Conservation (phyloP, 2,888 invertebrate genomes). For the Drosophila recens region DNA sequence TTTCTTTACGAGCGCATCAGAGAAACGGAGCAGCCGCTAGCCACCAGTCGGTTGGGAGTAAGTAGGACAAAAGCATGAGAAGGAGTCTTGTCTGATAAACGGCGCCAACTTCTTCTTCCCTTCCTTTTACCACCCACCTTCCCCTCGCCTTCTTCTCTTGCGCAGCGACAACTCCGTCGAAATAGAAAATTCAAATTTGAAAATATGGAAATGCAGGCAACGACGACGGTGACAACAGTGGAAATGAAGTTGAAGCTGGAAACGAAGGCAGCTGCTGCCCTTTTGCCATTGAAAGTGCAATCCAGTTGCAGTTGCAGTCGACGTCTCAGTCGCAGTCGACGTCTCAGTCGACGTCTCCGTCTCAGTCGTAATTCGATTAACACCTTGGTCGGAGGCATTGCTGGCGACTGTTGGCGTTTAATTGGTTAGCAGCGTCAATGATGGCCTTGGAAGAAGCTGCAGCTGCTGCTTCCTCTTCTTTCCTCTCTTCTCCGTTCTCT, state of each 20-base stretch:
- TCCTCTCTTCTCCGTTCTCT: neutral
- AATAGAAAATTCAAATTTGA: conserved; percentile 78
- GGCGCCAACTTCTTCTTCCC: conserved; percentile 41
- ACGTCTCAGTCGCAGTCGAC: conserved; percentile 6
- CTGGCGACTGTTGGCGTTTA: conserved; percentile 71
- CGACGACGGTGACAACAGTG: conserved; percentile 38
- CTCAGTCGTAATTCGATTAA: conserved; percentile 72
- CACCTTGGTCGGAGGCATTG: conserved; percentile 54
- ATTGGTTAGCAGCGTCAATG: conserved; percentile 75
- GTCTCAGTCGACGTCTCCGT: conserved; percentile 21
- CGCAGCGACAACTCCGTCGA: conserved; percentile 37
- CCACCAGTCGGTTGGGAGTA: conserved; percentile 15
- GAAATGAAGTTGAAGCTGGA: conserved; percentile 36
- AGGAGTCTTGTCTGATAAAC: conserved; percentile 58
- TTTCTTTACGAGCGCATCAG: conserved; percentile 63
- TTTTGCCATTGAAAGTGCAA: conserved; percentile 36
- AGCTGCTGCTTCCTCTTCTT: conserved; percentile 16
- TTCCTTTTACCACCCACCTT: neutral
- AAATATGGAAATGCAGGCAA: conserved; percentile 72
- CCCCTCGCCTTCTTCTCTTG: conserved; percentile 1
- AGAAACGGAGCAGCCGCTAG: conserved; percentile 25
- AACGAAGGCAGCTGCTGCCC: conserved; percentile 43
- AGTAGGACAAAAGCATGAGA: neutral
- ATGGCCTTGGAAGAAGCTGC: conserved; percentile 34
- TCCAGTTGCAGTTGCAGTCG: conserved; percentile 23